These are phyloP conservation scores for Corvus cornix DNA, from an alignment of 2,113 vertebrate species.

Conservation along the genomic window DNA sequence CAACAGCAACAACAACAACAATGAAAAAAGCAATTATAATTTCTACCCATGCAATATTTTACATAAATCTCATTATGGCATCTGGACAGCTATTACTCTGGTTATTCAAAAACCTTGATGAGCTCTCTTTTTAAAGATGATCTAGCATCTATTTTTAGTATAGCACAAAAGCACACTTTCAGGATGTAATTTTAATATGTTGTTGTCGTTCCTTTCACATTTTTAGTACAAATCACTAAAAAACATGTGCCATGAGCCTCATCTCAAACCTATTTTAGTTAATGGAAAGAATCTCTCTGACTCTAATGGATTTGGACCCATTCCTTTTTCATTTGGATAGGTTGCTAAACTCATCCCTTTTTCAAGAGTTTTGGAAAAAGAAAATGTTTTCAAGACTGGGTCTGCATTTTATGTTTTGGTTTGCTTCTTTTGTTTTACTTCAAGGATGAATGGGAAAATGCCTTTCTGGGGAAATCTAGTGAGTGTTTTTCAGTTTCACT, in stretches of 20 bases:
- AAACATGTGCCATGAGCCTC: neutral
- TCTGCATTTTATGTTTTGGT: neutral
- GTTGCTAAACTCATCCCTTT: neutral
- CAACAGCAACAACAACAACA: neutral
- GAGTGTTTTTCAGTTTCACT: neutral
- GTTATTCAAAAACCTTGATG: constrained; percentile 7
- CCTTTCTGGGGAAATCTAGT: neutral
- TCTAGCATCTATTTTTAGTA: constrained; percentile 7
- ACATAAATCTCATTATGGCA: constrained; percentile 50
- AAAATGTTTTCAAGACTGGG: neutral
- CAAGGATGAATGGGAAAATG: neutral
- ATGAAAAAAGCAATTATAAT: neutral
- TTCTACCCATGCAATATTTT: neutral
- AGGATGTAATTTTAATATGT: neutral
- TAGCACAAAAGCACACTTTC: neutral
- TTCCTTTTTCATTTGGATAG: neutral
- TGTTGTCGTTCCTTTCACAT: neutral
- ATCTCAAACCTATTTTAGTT: neutral
- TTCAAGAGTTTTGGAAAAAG: neutral
- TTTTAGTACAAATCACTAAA: constrained; percentile 1
- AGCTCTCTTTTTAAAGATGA: constrained; percentile 14
- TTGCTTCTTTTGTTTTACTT: neutral
- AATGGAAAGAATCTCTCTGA: neutral
- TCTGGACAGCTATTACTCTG: constrained; percentile 21
- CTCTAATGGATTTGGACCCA: constrained; percentile 1